These are phyloP conservation scores for Meandrusa payeni DNA, from an alignment of 2,888 invertebrate species.

Conservation along the genomic window DNA sequence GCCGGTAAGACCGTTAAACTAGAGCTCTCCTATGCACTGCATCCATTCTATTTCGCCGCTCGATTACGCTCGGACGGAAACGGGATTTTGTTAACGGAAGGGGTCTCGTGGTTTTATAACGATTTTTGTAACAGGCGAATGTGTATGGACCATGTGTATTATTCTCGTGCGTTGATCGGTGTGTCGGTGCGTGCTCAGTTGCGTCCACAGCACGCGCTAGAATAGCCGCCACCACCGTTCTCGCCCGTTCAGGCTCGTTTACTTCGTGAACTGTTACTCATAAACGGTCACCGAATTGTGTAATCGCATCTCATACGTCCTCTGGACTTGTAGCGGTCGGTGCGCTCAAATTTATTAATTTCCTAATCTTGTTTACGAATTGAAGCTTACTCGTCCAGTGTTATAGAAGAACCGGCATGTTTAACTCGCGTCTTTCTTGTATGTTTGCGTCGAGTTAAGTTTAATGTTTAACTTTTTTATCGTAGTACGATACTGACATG, in stretches of 20 bases:
- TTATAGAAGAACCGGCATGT: constrained; percentile 38
- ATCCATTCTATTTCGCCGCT: constrained; percentile 52
- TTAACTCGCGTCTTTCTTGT: constrained; percentile 46
- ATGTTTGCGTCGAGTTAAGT: constrained; percentile 37
- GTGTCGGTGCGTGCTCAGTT: constrained; percentile 69
- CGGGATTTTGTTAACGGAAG: constrained; percentile 62
- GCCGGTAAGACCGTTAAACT: constrained; percentile 50
- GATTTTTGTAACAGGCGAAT: constrained; percentile 52
- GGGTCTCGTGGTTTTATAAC: constrained; percentile 52
- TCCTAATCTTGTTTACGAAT: constrained; percentile 49
- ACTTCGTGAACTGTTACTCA: constrained; percentile 42
- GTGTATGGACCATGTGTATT: constrained; percentile 51
- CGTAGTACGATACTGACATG: constrained; percentile 39
- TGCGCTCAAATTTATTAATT: constrained; percentile 35
- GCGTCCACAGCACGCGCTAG: constrained; percentile 68
- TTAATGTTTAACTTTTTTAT: constrained; percentile 41
- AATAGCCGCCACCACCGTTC: constrained; percentile 66
- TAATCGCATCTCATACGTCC: constrained; percentile 42
- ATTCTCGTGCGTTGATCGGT: constrained; percentile 65
- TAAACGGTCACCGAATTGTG: constrained; percentile 52
- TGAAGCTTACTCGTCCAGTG: constrained; percentile 47
- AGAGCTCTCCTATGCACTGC: constrained; percentile 49
- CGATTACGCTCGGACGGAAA: constrained; percentile 66
- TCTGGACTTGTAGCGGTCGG: constrained; percentile 24
- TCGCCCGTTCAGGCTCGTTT: constrained; percentile 43